Conservation (phyloP, 2,888 invertebrate species). For the Eupithecia centaureata region DNA sequence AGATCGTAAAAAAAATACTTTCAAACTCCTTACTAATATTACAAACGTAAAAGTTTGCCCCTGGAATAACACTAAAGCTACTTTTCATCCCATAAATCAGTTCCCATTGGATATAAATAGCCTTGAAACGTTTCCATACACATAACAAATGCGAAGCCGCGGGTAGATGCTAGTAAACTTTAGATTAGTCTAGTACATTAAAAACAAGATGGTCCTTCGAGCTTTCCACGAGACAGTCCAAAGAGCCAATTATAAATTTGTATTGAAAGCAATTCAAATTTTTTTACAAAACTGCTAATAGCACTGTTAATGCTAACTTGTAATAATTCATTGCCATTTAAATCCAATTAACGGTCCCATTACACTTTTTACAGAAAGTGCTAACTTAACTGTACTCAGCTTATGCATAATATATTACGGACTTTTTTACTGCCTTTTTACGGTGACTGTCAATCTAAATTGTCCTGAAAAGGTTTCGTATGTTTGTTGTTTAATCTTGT, state of each 20-base stretch:
- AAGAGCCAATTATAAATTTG: not conserved
- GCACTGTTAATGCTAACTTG: not conserved
- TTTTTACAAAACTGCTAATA: not conserved
- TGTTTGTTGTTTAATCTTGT: not conserved
- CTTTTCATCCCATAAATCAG: no score
- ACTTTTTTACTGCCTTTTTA: not conserved
- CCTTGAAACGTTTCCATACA: no score
- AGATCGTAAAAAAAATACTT: no score
- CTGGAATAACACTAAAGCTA: no score
- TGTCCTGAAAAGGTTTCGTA: not conserved
- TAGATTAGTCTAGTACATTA: no score
- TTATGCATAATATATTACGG: constrained; percentile 3
- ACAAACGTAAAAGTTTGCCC: no score
- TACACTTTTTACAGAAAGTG: not conserved
- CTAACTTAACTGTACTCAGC: not conserved
- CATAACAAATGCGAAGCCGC: no score
- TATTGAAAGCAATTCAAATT: no score
- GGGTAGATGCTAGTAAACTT: no score
- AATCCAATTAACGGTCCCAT: not conserved
- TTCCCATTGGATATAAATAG: no score
- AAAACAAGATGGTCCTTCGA: no score
- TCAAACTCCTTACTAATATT: no score
- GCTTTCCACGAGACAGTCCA: not conserved
- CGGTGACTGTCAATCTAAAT: constrained; percentile 1
- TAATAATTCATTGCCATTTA: not conserved